phyloP scores from a whole-genome alignment of 1,140 invertebrate genomes.

The Lepidostoma basale region DNA sequence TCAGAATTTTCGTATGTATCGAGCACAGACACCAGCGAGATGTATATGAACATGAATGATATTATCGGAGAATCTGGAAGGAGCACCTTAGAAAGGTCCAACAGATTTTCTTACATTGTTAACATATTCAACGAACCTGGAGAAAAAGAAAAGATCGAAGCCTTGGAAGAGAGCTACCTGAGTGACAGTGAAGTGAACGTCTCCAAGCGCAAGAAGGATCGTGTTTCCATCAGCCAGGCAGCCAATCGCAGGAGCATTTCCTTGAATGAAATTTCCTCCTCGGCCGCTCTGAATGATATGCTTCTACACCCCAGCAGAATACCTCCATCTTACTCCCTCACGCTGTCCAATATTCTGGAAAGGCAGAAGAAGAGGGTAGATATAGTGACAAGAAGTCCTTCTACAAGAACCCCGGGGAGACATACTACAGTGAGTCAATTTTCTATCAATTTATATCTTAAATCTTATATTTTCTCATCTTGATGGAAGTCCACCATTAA shows the following conservation, averaged over 20 bases:
- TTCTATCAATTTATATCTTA: no score
- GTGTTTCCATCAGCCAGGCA: background rate
- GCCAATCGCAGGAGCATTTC: slow-evolving; percentile 20
- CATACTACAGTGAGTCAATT: no score
- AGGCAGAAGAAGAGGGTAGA: background rate
- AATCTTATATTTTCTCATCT: no score
- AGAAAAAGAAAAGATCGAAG: slow-evolving; percentile 1
- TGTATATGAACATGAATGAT: background rate
- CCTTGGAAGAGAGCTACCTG: slow-evolving; percentile 22
- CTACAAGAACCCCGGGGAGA: no score
- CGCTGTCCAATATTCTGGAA: background rate
- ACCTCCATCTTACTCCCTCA: background rate
- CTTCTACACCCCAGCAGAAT: slow-evolving; percentile 7
- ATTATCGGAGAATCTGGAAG: background rate
- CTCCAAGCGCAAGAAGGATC: background rate
- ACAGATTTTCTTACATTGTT: slow-evolving; percentile 5
- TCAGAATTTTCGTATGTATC: slow-evolving; percentile 11
- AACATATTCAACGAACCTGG: background rate
- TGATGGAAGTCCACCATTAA: no score
- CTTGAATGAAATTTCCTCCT: background rate
- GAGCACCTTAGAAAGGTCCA: background rate
- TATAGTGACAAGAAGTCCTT: no score
- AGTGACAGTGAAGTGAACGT: slow-evolving; percentile 18
- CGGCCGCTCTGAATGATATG: background rate
- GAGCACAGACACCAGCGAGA: background rate